Evolutionary conservation across 2,888 invertebrate genomes (phyloP).

Genomic region (Drosophila hamatofila): DNA sequence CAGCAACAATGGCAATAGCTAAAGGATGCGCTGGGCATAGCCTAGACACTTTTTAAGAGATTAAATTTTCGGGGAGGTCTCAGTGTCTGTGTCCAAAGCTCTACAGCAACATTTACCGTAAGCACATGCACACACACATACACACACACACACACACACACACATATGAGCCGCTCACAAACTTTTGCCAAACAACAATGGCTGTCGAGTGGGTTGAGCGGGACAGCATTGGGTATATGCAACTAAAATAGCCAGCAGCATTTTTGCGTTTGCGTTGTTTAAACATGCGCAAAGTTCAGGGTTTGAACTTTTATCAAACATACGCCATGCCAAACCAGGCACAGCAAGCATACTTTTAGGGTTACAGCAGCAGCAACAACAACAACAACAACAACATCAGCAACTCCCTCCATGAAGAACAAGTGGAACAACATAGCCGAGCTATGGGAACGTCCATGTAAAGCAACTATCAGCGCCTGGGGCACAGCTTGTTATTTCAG

Average conservation of each 20-base stretch:
- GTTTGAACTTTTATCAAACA: slow-evolving; percentile 82
- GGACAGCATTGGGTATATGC: slow-evolving; percentile 37
- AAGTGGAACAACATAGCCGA: slow-evolving; percentile 54
- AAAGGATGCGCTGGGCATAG: slow-evolving; percentile 63
- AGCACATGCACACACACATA: slow-evolving; percentile 54
- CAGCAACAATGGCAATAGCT: slow-evolving; percentile 37
- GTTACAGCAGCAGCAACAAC: slow-evolving; percentile 46
- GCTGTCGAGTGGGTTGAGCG: slow-evolving; percentile 10
- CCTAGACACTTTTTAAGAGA: slow-evolving; percentile 81
- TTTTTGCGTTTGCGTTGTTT: slow-evolving; percentile 83
- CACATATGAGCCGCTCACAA: slow-evolving; percentile 60
- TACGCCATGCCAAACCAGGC: slow-evolving; percentile 70
- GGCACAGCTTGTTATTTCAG: slow-evolving; percentile 67
- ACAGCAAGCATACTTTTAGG: slow-evolving; percentile 70
- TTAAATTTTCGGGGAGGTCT: slow-evolving; percentile 69
- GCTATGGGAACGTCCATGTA: slow-evolving; percentile 58
- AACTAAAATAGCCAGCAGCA: slow-evolving; percentile 82
- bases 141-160: slow-evolving; percentile 19
- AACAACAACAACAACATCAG: slow-evolving; percentile 16
- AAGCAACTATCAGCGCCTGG: slow-evolving; percentile 76
- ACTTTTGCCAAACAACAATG: slow-evolving; percentile 73
- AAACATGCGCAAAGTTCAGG: slow-evolving; percentile 83
- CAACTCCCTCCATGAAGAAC: slow-evolving; percentile 35
- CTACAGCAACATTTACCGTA: slow-evolving; percentile 70
- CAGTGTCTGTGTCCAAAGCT: slow-evolving; percentile 55